These are phyloP conservation scores for Bhutanitis thaidina DNA, from an alignment of 2,888 invertebrate species.

Conservation along the genomic window DNA sequence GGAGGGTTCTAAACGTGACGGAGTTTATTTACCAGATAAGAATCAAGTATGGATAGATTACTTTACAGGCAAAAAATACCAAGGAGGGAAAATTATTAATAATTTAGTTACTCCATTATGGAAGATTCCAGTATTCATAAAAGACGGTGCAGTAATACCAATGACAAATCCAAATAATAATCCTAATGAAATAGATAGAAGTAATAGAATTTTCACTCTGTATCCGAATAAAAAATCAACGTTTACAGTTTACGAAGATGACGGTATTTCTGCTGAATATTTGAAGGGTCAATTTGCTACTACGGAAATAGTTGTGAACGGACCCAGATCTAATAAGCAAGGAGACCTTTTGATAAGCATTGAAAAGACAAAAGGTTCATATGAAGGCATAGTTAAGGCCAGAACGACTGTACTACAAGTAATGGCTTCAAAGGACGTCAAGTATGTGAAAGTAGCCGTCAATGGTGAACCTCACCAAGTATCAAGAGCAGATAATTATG, in stretches of 20 bases:
- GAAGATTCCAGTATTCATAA: constrained; percentile 66
- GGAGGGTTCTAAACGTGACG: constrained; percentile 45
- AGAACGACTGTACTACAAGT: constrained; percentile 55
- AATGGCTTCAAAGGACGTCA: constrained; percentile 42
- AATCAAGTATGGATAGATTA: constrained; percentile 65
- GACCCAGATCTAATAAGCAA: constrained; percentile 39
- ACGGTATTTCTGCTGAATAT: constrained; percentile 56
- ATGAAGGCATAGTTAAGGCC: constrained; percentile 47
- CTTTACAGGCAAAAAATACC: constrained; percentile 61
- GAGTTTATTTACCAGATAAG: constrained; percentile 54
- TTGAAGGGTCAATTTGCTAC: constrained; percentile 42
- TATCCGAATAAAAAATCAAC: constrained; percentile 51
- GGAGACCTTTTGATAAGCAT: constrained; percentile 50
- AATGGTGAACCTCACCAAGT: constrained; percentile 45
- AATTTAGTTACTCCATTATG: constrained; percentile 54
- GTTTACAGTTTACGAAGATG: constrained; percentile 64
- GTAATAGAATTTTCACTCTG: constrained; percentile 49
- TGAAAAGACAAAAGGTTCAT: constrained; percentile 50
- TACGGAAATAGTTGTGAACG: constrained; percentile 44
- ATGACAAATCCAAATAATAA: constrained; percentile 64
- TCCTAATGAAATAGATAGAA: constrained; percentile 51
- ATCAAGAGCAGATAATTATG: constrained; percentile 37
- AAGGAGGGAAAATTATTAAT: constrained; percentile 63
- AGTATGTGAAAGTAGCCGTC: constrained; percentile 45
- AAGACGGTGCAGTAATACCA: constrained; percentile 67